Base-by-base conservation (phyloP, 2,113 vertebrate species). In the Tautogolabrus adspersus region DNA sequence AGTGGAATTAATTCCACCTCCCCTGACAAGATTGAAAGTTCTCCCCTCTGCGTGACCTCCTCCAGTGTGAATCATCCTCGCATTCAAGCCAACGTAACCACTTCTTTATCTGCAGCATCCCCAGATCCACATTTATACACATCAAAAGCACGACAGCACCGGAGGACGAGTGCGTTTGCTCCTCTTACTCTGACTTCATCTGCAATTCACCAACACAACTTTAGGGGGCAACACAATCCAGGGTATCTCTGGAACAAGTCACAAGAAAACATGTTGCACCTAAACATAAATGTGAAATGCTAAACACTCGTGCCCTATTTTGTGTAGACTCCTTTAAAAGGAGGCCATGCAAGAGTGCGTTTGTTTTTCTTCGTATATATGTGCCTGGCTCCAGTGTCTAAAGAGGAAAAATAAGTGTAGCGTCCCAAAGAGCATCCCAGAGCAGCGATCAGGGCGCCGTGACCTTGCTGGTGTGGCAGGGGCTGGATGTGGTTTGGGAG, bases 391-490 rank as follows among this genome's bases (percentile, higher is more conserved):
- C 57, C 22, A 51, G 59, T 79, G 84, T 57, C 68, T 76, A 66
- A 73, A 72, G 67, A 84, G 80, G 66, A 89, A 79, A 89, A 89
- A 88, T 83, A 78, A 82, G 81, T 30, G 67, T 40, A 46, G 56
- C 10, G 66, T 89, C 71, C 78, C 60, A 78, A 65, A 81, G 85
- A 83, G 79, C 56, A 62, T 38, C 83, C 54, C 86, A 71, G 87
- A 81, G 86, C 37, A 42, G 86, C 66, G 82, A 88, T 78, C 87
- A 76, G 92, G 89, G 67, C 88, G 75, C 67, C 7, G 73, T 94
- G 88, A 94, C 92, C 93, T 94, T 93, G 92, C 90, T 83, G 87
- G 89, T 90, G 90, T 84, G 86, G 85, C 86, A 77, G 83, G 85
- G 87, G 74, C 90, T 89, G 85, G 75, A 88, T 77, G 83, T 79